phyloP scores from a whole-genome alignment of 1,140 invertebrate species.

The Hormaphis cornu region DNA sequence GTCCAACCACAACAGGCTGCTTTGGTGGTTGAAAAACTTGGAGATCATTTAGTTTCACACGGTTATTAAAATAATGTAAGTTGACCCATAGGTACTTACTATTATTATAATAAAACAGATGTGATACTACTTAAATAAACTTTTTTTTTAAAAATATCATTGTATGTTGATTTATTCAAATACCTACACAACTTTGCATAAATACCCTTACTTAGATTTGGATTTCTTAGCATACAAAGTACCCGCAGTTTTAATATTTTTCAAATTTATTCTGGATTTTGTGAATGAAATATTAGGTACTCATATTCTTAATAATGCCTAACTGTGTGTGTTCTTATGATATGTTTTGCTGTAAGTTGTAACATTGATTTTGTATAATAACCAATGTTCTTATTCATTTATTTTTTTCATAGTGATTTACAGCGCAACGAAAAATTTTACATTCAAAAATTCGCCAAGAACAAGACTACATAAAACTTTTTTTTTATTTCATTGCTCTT shows the following conservation, averaged over 20 bases:
- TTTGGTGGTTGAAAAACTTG: slow-evolving; percentile 88
- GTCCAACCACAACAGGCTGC: slow-evolving; percentile 89
- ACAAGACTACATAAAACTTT: slow-evolving; percentile 1
- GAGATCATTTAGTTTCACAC: slow-evolving; percentile 87
- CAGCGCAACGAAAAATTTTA: slow-evolving; percentile 11
- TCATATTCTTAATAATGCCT: too few species aligned
- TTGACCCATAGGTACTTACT: background rate
- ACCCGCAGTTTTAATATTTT: background rate
- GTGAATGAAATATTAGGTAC: too few species aligned
- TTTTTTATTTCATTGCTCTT: background rate
- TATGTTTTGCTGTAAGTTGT: too few species aligned
- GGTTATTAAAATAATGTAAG: slow-evolving; percentile 66
- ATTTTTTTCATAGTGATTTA: background rate
- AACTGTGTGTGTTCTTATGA: too few species aligned
- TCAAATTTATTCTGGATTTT: background rate
- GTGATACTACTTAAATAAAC: slow-evolving; percentile 23
- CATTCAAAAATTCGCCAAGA: background rate
- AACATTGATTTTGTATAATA: too few species aligned
- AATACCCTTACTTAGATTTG: background rate
- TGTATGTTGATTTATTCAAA: background rate
- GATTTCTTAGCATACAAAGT: background rate
- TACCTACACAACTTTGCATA: background rate
- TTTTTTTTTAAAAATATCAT: slow-evolving; percentile 7
- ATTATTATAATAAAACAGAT: slow-evolving; percentile 21
- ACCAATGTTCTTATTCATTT: background rate